phyloP scores from a whole-genome alignment of 2,888 invertebrate genomes.

The Amphipyra tragopoginis region DNA sequence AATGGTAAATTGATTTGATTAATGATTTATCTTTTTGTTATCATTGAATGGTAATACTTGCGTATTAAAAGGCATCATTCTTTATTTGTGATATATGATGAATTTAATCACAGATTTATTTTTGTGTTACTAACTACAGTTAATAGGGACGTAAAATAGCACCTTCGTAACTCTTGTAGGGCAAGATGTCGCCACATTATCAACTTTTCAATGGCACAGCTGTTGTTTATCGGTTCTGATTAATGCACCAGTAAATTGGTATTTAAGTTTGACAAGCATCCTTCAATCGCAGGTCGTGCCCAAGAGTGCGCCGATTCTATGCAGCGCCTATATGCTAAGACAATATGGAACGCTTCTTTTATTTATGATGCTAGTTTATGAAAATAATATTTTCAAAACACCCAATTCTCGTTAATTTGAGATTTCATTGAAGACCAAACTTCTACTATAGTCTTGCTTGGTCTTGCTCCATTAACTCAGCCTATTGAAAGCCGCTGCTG shows the following conservation, averaged over 20 bases:
- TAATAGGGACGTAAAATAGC: not conserved
- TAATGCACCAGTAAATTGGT: constrained; percentile 43
- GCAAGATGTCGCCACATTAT: constrained; percentile 18
- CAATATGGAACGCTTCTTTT: not conserved
- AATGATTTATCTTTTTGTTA: constrained; percentile 15
- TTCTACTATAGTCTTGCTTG: too few species aligned
- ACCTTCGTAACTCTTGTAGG: not conserved
- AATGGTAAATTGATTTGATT: constrained; percentile 32
- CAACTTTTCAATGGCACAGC: constrained; percentile 38
- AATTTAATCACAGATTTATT: too few species aligned
- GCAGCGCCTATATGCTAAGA: too few species aligned
- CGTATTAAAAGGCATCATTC: not conserved
- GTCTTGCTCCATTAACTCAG: too few species aligned
- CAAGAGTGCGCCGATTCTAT: not conserved
- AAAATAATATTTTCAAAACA: too few species aligned
- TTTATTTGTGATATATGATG: too few species aligned
- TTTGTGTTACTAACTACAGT: not conserved
- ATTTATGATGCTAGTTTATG: not conserved
- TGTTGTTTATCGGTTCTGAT: constrained; percentile 40
- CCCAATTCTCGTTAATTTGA: too few species aligned
- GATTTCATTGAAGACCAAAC: too few species aligned
- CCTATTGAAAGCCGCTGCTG: too few species aligned
- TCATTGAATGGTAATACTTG: not conserved
- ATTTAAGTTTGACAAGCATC: constrained; percentile 12
- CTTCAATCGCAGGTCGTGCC: constrained; percentile 5